Base-by-base conservation (phyloP, 2,797 vertebrate species). In the Gadopsis bispinosus region DNA sequence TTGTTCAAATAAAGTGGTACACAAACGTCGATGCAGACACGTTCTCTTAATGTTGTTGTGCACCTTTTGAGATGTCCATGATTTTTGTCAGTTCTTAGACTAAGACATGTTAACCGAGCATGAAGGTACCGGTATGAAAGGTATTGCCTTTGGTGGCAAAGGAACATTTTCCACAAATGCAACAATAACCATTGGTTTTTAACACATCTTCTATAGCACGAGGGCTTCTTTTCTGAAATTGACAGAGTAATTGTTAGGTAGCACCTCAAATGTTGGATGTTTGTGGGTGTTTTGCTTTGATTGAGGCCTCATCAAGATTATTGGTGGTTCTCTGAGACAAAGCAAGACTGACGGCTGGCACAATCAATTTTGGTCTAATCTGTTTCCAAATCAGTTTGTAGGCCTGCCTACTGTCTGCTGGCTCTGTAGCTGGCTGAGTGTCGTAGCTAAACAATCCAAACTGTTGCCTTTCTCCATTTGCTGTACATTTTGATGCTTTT, bases 291-390 rank as follows among this genome's bases (percentile, higher is more conserved):
- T 90, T 86, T 89, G 84, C 85, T 89, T 86, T 86, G 73, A 88
- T 80, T 81, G 81, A 88, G 88, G 87, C 78, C 88, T 91, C 87
- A 88, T 90, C 83, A 74, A 81, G 71, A 77, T 84, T 78, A 79
- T 91, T 93, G 88, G 93, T 93, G 92, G 91, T 93, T 92, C 89
- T 90, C 89, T 91, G 91, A 88, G 89, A 92, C 91, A 85, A 92
- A 89, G 90, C 85, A 86, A 92, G 91, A 92, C 91, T 89, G 89
- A 86, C 87, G 90, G 91, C 91, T 93, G 89, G 69, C 75, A 47
- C 62, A 60, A 83, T 79, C 53, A 31, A 81, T 87, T 91, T 84
- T 79, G 86, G 81, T 89, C 76, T 19, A 87, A 91, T 91, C 67
- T 3, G 83, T 80, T 54, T 77, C 59, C 11, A 47, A 79, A 79